Percentiles rank a stretch among this genome's conserved stretches.
Conservation (phyloP, 1,140 invertebrate genomes). For the Ooceraea biroi region DNA sequence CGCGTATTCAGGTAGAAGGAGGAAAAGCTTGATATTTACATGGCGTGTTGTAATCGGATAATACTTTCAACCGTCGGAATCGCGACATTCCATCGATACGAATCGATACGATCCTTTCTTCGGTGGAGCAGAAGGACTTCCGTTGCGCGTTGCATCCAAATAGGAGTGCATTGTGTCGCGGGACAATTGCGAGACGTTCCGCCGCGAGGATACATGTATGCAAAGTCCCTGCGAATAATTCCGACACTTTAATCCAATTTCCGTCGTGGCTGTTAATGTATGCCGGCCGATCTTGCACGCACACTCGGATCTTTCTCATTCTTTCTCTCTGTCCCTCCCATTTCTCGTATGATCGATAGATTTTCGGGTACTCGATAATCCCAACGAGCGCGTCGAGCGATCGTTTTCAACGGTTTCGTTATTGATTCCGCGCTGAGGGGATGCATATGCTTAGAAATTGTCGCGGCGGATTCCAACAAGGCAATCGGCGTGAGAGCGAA, state of each 20-base stretch:
- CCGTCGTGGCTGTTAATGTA: slow-evolving; percentile 73
- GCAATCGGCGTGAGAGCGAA: slow-evolving; percentile 5
- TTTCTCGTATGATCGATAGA: slow-evolving; percentile 72
- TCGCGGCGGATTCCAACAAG: slow-evolving; percentile 2
- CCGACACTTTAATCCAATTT: slow-evolving; percentile 75
- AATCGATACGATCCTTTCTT: slow-evolving; percentile 39
- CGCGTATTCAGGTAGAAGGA: neutral
- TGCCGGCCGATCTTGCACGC: slow-evolving; percentile 57
- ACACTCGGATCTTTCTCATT: slow-evolving; percentile 63
- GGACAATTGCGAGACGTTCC: slow-evolving; percentile 41
- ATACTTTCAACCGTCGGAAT: slow-evolving; percentile 63
- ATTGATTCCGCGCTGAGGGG: slow-evolving; percentile 28
- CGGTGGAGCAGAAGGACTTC: slow-evolving; percentile 59
- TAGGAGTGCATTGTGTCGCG: slow-evolving; percentile 51
- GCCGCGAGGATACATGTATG: slow-evolving; percentile 63
- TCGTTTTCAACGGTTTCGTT: slow-evolving; percentile 59
- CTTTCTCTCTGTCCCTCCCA: slow-evolving; percentile 39
- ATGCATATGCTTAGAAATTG: slow-evolving; percentile 53
- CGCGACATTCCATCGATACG: slow-evolving; percentile 68
- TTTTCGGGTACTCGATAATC: slow-evolving; percentile 78
- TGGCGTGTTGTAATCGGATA: slow-evolving; percentile 68
- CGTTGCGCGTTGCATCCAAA: slow-evolving; percentile 62
- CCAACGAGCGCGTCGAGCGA: slow-evolving; percentile 52
- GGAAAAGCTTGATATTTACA: slow-evolving; percentile 56
- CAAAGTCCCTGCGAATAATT: slow-evolving; percentile 76